Percentiles rank a stretch among this genome's conserved stretches.
Conservation (phyloP, 2,113 vertebrate genomes). For the Maccullochella peelii region DNA sequence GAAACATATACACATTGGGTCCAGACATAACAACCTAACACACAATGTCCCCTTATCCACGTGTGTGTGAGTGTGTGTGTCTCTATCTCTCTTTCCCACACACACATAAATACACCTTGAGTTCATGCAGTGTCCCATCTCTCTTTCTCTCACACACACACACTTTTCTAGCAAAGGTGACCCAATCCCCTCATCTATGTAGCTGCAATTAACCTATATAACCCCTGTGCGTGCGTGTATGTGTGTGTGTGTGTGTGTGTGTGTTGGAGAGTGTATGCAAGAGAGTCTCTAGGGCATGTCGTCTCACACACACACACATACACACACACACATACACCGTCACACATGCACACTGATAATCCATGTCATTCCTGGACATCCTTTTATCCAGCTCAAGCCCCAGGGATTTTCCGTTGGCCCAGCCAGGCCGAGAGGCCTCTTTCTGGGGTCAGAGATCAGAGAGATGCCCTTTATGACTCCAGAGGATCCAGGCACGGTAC, state of each 20-base stretch:
- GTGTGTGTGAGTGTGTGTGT: conserved; percentile 31
- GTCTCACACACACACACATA: conserved; percentile 24
- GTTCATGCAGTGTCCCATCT: conserved; percentile 20
- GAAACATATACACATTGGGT: conserved; percentile 83
- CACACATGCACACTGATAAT: conserved; percentile 59
- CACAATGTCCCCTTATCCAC: conserved; percentile 53
- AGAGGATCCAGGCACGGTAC: conserved; percentile 50
- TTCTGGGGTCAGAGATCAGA: conserved; percentile 76
- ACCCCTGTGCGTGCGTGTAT: conserved; percentile 31
- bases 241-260: neutral
- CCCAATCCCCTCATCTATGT: conserved; percentile 74
- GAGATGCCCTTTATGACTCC: conserved; percentile 68
- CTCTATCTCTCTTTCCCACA: conserved; percentile 5
- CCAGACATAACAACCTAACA: conserved; percentile 90
- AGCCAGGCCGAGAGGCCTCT: conserved; percentile 67
- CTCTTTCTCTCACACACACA: conserved; percentile 6
- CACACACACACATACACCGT: neutral
- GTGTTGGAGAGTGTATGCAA: conserved; percentile 34
- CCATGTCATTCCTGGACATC: conserved; percentile 74
- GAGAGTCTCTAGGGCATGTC: conserved; percentile 38
- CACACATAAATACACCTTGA: conserved; percentile 41
- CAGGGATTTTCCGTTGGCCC: conserved; percentile 68
- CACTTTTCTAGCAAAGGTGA: conserved; percentile 69
- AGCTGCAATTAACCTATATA: conserved; percentile 83
- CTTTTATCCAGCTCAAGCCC: conserved; percentile 77